A percentile compares a stretch with the other conserved stretches of the same genome.
phyloP scores from a whole-genome alignment of 2,797 vertebrate species.

The Odontamblyopus rebecca region DNA sequence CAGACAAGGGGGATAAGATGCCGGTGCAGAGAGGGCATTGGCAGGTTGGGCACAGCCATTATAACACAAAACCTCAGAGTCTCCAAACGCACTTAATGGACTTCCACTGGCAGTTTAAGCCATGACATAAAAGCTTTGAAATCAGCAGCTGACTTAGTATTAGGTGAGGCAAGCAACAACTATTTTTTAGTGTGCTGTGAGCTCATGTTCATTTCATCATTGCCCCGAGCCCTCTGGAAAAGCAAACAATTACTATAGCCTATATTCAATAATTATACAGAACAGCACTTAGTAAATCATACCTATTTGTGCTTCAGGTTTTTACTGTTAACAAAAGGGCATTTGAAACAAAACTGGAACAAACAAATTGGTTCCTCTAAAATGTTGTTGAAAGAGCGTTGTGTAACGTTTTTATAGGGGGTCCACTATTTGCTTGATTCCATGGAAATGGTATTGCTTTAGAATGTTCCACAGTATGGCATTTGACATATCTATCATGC shows the following conservation, averaged over 20 bases:
- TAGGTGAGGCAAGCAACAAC: constrained; percentile 19
- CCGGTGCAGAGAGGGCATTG: constrained; percentile 27
- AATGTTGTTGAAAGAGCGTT: background rate
- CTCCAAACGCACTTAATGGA: constrained; percentile 64
- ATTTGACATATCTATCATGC: background rate
- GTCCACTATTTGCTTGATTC: background rate
- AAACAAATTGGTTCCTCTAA: background rate
- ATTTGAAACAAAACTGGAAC: background rate
- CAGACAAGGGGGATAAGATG: constrained; percentile 44
- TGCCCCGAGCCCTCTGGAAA: constrained; percentile 37
- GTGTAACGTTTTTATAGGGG: background rate
- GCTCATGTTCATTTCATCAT: constrained; percentile 46
- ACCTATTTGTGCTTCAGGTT: constrained; percentile 33
- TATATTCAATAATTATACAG: constrained; percentile 44
- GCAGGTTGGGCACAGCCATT: constrained; percentile 46
- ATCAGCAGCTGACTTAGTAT: constrained; percentile 34
- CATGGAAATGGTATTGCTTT: background rate
- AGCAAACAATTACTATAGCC: constrained; percentile 52
- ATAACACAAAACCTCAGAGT: constrained; percentile 58
- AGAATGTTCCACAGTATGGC: background rate
- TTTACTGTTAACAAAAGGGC: constrained; percentile 12
- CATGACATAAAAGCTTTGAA: constrained; percentile 28
- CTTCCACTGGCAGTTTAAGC: constrained; percentile 46
- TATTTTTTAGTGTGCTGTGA: constrained; percentile 54
- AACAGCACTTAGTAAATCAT: constrained; percentile 62